These are phyloP conservation scores for Takifugu ocellatus DNA, from an alignment of 2,797 vertebrate species.

Conservation along the genomic window DNA sequence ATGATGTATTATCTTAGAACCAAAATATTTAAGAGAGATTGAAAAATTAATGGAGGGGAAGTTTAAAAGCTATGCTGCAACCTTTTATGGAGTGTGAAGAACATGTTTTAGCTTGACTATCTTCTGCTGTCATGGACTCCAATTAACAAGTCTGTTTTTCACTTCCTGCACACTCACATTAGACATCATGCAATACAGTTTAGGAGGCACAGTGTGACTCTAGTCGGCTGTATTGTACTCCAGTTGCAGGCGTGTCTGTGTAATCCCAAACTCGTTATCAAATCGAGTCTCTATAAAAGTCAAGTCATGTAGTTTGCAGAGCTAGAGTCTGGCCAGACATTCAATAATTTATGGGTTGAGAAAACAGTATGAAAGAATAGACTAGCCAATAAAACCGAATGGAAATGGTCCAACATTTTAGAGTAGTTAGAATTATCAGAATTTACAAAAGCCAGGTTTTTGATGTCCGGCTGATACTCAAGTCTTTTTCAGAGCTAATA, in stretches of 20 bases:
- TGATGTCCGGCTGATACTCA: conserved; percentile 18
- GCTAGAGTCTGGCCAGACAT: conserved; percentile 38
- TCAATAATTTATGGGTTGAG: conserved; percentile 62
- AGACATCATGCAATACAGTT: no score
- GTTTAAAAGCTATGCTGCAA: no score
- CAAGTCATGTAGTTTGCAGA: conserved; percentile 56
- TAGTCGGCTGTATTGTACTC: conserved; percentile 37
- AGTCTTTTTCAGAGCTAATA: conserved; percentile 32
- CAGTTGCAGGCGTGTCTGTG: conserved; percentile 19
- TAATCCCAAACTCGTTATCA: conserved; percentile 56
- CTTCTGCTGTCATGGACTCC: no score
- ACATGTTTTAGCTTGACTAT: no score
- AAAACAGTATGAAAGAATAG: conserved; percentile 33
- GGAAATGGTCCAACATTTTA: conserved; percentile 31
- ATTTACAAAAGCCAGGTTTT: conserved; percentile 24
- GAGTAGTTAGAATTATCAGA: conserved; percentile 15
- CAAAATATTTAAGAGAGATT: no score
- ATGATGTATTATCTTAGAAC: no score
- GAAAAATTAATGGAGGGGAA: no score
- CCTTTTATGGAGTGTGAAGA: no score
- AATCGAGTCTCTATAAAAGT: conserved; percentile 63
- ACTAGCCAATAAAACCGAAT: conserved; percentile 51
- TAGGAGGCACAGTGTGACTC: conserved; percentile 45
- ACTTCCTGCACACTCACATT: no score
- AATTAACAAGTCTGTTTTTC: no score